Conservation (phyloP, 2,113 vertebrate genomes). For the Parus major region DNA sequence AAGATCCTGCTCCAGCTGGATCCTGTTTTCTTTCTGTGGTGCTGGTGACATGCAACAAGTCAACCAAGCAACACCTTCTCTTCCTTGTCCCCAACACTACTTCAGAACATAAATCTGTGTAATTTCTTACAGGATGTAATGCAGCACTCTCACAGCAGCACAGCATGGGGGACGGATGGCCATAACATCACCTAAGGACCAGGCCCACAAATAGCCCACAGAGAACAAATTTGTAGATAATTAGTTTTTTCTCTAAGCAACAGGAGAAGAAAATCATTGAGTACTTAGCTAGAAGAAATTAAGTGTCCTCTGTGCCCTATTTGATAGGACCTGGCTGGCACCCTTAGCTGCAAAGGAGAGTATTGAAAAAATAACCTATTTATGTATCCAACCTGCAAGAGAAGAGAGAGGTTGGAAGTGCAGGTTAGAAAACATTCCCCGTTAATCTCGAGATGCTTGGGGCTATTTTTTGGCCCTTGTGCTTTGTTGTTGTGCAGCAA, state of each 20-base stretch:
- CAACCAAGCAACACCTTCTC: background rate
- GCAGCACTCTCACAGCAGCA: background rate
- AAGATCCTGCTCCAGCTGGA: background rate
- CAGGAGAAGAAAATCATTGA: background rate
- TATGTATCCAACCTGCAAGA: background rate
- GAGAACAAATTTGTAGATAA: background rate
- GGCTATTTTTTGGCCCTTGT: background rate
- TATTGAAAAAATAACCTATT: background rate
- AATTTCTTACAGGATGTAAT: background rate
- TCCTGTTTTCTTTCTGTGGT: background rate
- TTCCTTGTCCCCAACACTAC: background rate
- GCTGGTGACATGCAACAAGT: background rate
- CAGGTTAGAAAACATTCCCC: background rate
- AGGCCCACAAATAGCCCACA: background rate
- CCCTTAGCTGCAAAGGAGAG: background rate
- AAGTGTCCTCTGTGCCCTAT: background rate
- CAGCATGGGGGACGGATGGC: accelerated
- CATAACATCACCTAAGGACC: background rate
- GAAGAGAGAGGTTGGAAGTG: background rate
- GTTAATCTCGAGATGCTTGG: background rate
- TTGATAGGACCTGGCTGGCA: background rate
- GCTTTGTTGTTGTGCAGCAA: background rate
- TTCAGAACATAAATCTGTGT: background rate
- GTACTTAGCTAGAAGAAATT: background rate
- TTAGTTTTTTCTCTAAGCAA: slow-evolving; percentile 45